Evolutionary conservation across 37 sponge, comb jelly and placozoan species (phyloP), one percentile per base, ranked within the genome.

Genomic region (Cliona cf. orientalis): DNA sequence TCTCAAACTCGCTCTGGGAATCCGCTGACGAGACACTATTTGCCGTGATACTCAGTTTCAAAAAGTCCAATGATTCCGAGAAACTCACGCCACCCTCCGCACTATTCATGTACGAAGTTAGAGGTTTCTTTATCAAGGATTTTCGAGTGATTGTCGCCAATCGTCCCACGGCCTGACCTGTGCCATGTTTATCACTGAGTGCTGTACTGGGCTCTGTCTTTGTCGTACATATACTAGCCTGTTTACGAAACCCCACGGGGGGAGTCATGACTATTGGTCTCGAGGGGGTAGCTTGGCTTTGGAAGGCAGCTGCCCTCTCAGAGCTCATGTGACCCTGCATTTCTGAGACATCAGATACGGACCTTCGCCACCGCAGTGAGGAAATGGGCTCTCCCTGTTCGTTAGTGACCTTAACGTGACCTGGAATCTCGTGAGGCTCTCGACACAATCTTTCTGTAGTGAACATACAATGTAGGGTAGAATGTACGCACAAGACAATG

Each of bases 371-470:
- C n/a, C n/a, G n/a, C n/a, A n/a, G n/a, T n/a, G n/a, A n/a, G n/a
- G n/a, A n/a, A n/a, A n/a, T n/a, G 14, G 9, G 9, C 53, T 19
- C 9, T 19, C 14, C 53, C 14, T 49, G 14, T 31, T 65, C 25
- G 0, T 46, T 68, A n/a, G 69, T 75, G 32, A 72, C 63, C 14
- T 62, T 62, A 32, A 77, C 64, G 25, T 34, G 55, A 11, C 40
- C 25, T 0, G 44, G 42, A 5, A 32, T 37, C 21, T 36, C 68
- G 58, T 80, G 71, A 56, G 56, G 71, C 17, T 56, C 40, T n/a
- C 71, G 66, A 41, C 84, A 83, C 33, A 83, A 6, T 19, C 31
- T 22, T 55, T 69, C 74, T 75, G 46, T 7, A 69, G 0, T 26
- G 25, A 67, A 49, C 14, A 49, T 49, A 49, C 53, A 19, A 49